phyloP scores from a whole-genome alignment of 2,113 vertebrate genomes.

The Phylloscopus trochilus region DNA sequence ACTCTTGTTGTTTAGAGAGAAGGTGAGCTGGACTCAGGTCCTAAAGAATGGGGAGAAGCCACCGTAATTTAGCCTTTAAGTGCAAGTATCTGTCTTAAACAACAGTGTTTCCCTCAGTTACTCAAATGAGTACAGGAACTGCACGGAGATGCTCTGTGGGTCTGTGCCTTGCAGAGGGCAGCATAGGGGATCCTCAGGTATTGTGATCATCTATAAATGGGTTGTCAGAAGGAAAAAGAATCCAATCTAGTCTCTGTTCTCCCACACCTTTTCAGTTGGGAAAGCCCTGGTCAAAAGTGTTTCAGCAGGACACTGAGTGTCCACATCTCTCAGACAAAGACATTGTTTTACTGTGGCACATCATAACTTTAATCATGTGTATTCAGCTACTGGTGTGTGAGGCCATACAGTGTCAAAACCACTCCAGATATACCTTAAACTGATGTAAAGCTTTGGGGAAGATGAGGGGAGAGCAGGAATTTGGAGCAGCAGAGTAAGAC shows the following conservation, averaged over 20 bases:
- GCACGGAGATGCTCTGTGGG: background rate
- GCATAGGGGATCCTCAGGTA: background rate
- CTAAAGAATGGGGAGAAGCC: background rate
- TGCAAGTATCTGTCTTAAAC: background rate
- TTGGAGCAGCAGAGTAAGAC: background rate
- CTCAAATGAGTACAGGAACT: background rate
- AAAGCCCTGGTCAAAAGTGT: background rate
- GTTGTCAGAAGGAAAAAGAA: background rate
- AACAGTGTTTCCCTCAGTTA: background rate
- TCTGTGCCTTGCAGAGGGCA: background rate
- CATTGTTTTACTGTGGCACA: background rate
- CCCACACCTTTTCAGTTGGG: background rate
- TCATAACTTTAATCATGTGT: background rate
- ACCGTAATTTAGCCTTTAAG: background rate
- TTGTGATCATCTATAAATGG: background rate
- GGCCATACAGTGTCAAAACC: background rate
- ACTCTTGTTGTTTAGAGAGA: background rate
- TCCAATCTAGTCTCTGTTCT: background rate
- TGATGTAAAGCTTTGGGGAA: background rate
- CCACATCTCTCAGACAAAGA: background rate
- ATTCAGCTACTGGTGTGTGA: background rate
- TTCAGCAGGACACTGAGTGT: background rate
- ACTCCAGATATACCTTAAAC: background rate
- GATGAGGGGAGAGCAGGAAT: background rate
- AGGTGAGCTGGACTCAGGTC: background rate